Conservation (phyloP, 2,888 invertebrate species). For the Archips xylosteana region DNA sequence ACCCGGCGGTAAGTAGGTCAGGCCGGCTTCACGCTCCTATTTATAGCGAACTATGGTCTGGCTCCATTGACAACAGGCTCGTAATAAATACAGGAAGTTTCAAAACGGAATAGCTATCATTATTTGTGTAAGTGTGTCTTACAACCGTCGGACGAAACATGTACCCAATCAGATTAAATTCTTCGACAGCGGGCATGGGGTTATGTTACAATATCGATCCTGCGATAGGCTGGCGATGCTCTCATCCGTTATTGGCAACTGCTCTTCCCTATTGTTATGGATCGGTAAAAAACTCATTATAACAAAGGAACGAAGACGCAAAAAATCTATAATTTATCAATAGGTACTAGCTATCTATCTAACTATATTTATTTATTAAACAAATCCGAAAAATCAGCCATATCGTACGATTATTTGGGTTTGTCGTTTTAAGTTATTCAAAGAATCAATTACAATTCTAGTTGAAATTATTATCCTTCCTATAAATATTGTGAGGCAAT, state of each 20-base stretch:
- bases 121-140: neutral
- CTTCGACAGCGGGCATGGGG: neutral
- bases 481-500: no score
- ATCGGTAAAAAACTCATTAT: no score
- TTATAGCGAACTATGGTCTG: constrained; percentile 56
- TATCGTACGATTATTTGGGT: no score
- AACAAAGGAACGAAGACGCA: no score
- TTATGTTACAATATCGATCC: neutral
- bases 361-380: no score
- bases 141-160: neutral
- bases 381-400: no score
- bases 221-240: neutral
- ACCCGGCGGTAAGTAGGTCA: constrained; percentile 63
- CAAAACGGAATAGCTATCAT: constrained; percentile 25
- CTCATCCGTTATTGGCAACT: neutral
- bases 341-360: no score
- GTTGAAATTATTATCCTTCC: no score
- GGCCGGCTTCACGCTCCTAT: constrained; percentile 58
- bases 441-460: no score
- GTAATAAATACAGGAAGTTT: constrained; percentile 45
- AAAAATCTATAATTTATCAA: no score
- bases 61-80: constrained; percentile 56
- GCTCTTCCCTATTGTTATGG: neutral
- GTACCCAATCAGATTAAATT: neutral
- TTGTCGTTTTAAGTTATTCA: no score